Conservation (phyloP, 2,797 vertebrate species). For the Mus spretus region DNA sequence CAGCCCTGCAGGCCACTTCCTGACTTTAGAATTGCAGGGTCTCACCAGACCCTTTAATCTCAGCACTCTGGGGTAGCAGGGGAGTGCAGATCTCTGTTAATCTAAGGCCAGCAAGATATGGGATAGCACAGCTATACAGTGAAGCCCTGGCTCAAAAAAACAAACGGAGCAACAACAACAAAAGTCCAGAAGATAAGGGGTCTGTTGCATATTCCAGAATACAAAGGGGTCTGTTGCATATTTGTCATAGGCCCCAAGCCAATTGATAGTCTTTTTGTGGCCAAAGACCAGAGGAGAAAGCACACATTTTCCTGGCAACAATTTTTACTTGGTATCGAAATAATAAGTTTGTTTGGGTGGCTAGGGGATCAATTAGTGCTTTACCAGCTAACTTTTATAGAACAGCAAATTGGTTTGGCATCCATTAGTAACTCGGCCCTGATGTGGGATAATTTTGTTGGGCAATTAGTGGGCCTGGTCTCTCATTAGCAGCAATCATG, state of each 20-base stretch:
- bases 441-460: constrained; percentile 11
- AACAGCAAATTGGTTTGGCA: constrained; percentile 66
- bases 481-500: background rate
- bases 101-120: too few species aligned
- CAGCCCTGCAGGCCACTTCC: background rate
- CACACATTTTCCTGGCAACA: constrained; percentile 33
- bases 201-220: background rate
- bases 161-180: background rate
- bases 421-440: constrained; percentile 31
- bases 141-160: background rate
- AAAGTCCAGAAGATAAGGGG: background rate
- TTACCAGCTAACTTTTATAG: constrained; percentile 66
- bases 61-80: background rate
- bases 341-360: constrained; percentile 36
- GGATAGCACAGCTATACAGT: background rate
- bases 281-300: constrained; percentile 33
- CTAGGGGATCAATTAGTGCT: constrained; percentile 7
- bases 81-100: background rate
- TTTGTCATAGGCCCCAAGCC: background rate
- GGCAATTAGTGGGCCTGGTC: background rate
- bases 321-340: constrained; percentile 47
- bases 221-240: background rate
- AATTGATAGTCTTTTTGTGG: background rate
- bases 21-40: constrained; percentile 1
- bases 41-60: background rate